Evolutionary conservation across 2,113 vertebrate species (phyloP).

Genomic region (human): GRCh38 chr20:14045501-14046000

Average conservation of each 20-base stretch:
- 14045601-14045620: neutral
- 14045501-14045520: neutral
- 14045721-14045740: neutral
- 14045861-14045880: neutral
- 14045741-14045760: neutral
- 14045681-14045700: neutral
- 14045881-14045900: neutral
- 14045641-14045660: neutral
- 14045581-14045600: neutral
- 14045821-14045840: neutral
- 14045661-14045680: neutral
- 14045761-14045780: neutral
- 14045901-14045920: neutral
- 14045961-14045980: neutral
- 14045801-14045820: neutral
- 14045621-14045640: neutral
- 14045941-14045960: neutral
- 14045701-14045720: neutral
- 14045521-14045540: neutral
- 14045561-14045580: neutral
- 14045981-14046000: neutral
- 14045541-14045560: conserved; percentile 10
- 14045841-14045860: neutral
- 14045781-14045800: neutral
- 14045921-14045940: neutral